phyloP scores from a whole-genome alignment of 1,140 invertebrate species.

The Oppia nitens region DNA sequence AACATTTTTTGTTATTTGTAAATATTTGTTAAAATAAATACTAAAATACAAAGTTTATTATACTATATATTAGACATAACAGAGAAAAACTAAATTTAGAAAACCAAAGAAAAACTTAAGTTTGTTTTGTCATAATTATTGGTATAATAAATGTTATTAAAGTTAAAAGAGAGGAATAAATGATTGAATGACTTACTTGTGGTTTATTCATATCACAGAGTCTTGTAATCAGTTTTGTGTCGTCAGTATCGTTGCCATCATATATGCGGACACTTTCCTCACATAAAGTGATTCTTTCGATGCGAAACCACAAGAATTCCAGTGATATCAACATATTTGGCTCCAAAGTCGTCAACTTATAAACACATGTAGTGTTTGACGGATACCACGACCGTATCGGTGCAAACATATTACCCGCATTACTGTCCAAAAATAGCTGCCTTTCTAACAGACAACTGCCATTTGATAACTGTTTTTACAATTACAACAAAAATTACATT shows the following conservation, averaged over 20 bases:
- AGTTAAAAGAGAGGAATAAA: no score
- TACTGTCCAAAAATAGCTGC: slow-evolving; percentile 16
- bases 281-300: slow-evolving; percentile 21
- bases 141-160: no score
- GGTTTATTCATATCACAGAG: slow-evolving; percentile 21
- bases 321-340: slow-evolving; percentile 19
- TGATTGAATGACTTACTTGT: slow-evolving; percentile 2
- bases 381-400: slow-evolving; percentile 22
- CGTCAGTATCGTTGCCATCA: slow-evolving; percentile 19
- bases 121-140: no score
- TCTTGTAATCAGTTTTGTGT: slow-evolving; percentile 20
- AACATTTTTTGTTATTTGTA: no score
- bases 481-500: background rate
- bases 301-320: slow-evolving; percentile 20
- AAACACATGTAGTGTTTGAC: slow-evolving; percentile 21
- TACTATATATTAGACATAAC: no score
- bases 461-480: slow-evolving; percentile 7
- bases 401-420: slow-evolving; percentile 10
- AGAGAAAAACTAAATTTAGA: no score
- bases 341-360: slow-evolving; percentile 17
- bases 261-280: slow-evolving; percentile 21
- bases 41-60: no score
- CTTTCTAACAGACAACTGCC: slow-evolving; percentile 20
- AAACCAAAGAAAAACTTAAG: no score
- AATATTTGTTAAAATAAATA: no score